Evolutionary conservation across 2,113 vertebrate species (phyloP).

Genomic region (Sylvilagus bachmani): DNA sequence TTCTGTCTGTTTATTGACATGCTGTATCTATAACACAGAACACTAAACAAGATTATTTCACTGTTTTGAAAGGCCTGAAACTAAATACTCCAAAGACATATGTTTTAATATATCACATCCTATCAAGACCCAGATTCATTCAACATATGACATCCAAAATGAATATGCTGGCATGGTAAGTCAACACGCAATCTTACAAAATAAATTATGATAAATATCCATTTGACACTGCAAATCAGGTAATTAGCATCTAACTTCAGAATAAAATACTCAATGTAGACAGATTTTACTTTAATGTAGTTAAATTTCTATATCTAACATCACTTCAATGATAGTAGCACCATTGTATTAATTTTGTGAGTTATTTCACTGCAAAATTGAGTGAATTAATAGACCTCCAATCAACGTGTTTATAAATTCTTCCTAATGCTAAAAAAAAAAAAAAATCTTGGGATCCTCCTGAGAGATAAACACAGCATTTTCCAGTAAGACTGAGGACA

Average conservation of each 20-base stretch:
- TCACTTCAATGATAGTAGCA: neutral
- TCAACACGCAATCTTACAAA: neutral
- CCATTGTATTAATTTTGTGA: neutral
- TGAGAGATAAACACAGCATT: neutral
- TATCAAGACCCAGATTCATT: neutral
- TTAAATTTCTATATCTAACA: slow-evolving; percentile 1
- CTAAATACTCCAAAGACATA: neutral
- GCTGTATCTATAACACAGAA: neutral
- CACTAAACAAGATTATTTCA: neutral
- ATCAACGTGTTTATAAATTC: neutral
- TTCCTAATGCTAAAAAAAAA: neutral
- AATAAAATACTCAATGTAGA: neutral
- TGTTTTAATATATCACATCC: neutral
- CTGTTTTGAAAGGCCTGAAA: neutral
- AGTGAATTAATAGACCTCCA: neutral
- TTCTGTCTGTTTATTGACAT: neutral
- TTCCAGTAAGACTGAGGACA: neutral
- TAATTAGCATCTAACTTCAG: neutral
- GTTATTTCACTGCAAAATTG: neutral
- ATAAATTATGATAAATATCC: neutral
- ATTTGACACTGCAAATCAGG: neutral
- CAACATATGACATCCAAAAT: neutral
- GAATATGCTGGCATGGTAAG: neutral
- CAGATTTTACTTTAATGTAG: neutral
- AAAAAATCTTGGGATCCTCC: neutral